Percentiles rank a stretch among this genome's conserved stretches.
These are phyloP conservation scores for Embidobia sp. DNA, from an alignment of 2,888 invertebrate species.

Conservation along the genomic window DNA sequence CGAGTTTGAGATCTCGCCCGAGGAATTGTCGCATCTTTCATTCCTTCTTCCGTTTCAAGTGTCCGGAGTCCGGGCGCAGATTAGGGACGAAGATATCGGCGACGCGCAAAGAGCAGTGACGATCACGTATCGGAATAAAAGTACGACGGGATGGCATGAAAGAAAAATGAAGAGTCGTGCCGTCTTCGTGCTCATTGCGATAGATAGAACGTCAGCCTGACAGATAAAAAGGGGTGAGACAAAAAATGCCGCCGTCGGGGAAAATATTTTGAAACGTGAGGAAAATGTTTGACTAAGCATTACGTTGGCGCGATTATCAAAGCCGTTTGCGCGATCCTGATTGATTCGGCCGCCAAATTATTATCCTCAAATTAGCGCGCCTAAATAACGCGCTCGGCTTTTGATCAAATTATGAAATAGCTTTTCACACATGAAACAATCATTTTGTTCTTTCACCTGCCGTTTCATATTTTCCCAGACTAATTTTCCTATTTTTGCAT, in stretches of 20 bases:
- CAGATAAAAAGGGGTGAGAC: constrained; percentile 13
- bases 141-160: constrained; percentile 36
- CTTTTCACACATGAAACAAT: too few relatives aligned
- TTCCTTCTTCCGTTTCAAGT: constrained; percentile 29
- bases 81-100: constrained; percentile 62
- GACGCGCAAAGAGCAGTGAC: constrained; percentile 50
- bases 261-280: constrained; percentile 49
- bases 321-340: not conserved
- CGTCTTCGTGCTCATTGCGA: constrained; percentile 34
- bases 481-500: too few relatives aligned
- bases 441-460: too few relatives aligned
- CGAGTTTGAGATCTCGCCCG: constrained; percentile 73
- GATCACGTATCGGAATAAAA: constrained; percentile 61
- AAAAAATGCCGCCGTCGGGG: constrained; percentile 19
- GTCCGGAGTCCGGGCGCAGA: constrained; percentile 59
- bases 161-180: constrained; percentile 56
- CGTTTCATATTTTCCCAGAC: too few relatives aligned
- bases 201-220: constrained; percentile 40
- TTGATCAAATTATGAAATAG: constrained; percentile 13
- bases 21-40: constrained; percentile 72
- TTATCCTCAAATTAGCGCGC: constrained; percentile 2
- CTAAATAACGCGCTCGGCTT: constrained; percentile 5
- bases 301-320: constrained; percentile 15
- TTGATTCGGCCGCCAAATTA: constrained; percentile 3
- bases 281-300: constrained; percentile 49